Evolutionary conservation across 2,888 invertebrate genomes (phyloP).

Genomic region (Galerucella nymphaeae): DNA sequence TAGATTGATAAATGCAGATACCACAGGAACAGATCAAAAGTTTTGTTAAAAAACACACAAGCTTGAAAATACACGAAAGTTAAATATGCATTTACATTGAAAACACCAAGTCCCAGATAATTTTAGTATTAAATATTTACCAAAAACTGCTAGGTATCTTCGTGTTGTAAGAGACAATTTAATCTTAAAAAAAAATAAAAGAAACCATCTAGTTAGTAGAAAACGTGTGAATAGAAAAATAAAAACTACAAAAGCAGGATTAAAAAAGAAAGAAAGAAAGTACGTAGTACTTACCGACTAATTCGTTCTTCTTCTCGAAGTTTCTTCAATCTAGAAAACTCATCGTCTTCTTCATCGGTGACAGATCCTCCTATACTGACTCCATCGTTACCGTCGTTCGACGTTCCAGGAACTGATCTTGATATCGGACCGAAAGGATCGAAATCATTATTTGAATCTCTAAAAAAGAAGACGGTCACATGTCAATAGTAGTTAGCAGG

Average conservation of each 20-base stretch:
- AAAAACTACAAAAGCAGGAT: no score
- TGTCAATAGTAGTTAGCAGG: no score
- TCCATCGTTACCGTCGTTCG: slow-evolving; percentile 46
- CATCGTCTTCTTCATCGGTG: slow-evolving; percentile 69
- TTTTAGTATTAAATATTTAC: slow-evolving; percentile 15
- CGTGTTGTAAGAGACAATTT: slow-evolving; percentile 38
- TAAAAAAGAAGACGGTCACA: slow-evolving; percentile 2
- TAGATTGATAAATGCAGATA: no score
- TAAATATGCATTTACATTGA: background rate
- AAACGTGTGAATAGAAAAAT: no score
- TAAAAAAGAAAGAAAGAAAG: no score
- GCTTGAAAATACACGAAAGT: no score
- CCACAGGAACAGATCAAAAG: no score
- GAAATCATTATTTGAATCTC: slow-evolving; percentile 43
- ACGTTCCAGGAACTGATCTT: slow-evolving; percentile 50
- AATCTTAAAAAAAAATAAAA: slow-evolving; percentile 41
- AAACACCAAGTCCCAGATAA: background rate
- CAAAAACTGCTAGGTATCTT: background rate
- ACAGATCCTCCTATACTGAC: slow-evolving; percentile 63
- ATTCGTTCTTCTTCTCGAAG: slow-evolving; percentile 76
- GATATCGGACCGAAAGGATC: slow-evolving; percentile 51
- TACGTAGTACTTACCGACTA: slow-evolving; percentile 51
- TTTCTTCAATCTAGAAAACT: slow-evolving; percentile 77
- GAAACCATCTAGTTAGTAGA: slow-evolving; percentile 3
- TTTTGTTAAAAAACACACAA: no score